phyloP scores from a whole-genome alignment of 2,888 invertebrate species.

The Itoplectis maculator region DNA sequence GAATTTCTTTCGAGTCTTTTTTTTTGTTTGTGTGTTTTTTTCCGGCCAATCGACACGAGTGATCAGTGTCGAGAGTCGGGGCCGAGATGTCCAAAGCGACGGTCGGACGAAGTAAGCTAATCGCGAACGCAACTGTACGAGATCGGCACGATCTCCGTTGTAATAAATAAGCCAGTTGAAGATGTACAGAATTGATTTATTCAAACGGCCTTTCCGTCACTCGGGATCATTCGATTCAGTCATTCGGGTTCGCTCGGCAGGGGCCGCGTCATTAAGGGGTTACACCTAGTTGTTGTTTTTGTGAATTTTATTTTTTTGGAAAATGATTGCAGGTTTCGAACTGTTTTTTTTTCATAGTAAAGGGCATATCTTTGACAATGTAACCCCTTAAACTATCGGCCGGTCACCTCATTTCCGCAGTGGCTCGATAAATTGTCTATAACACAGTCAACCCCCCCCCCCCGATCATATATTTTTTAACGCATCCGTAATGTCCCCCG shows the following conservation, averaged over 20 bases:
- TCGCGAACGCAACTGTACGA: slow-evolving; percentile 40
- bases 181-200: slow-evolving; percentile 55
- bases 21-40: slow-evolving; percentile 2
- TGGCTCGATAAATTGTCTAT: neutral
- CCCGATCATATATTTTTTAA: slow-evolving; percentile 1
- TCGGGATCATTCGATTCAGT: slow-evolving; percentile 12
- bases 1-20: slow-evolving; percentile 10
- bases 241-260: neutral
- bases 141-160: slow-evolving; percentile 39
- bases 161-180: slow-evolving; percentile 62
- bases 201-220: slow-evolving; percentile 8
- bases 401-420: neutral
- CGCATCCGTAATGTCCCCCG: neutral
- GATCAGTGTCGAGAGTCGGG: slow-evolving; percentile 29
- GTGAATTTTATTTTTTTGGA: too few relatives aligned
- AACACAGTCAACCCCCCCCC: neutral
- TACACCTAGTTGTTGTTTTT: too few relatives aligned
- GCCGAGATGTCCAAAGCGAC: slow-evolving; percentile 28
- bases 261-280: neutral
- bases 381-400: neutral
- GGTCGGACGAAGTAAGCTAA: slow-evolving; percentile 13
- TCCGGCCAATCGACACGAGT: slow-evolving; percentile 11
- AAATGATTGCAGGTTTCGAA: too few relatives aligned
- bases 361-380: too few relatives aligned
- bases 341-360: too few relatives aligned